phyloP scores from a whole-genome alignment of 92 coral and sea anemone species.

The Meandrina meandrites region DNA sequence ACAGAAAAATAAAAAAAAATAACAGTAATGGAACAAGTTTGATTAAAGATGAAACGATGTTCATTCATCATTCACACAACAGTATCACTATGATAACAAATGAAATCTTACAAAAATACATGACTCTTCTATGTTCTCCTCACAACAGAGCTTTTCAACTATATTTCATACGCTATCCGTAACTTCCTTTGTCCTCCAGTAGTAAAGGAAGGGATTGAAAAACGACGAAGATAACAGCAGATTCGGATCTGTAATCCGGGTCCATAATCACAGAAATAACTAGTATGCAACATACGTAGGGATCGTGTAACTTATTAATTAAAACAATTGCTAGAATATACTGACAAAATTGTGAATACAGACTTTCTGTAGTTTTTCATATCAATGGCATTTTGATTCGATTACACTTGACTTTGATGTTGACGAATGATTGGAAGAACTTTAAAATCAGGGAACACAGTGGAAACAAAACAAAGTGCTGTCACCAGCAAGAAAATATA shows the following conservation, averaged over 20 bases:
- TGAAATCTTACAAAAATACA: too few relatives aligned
- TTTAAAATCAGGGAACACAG: background rate
- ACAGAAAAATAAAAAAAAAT: too few relatives aligned
- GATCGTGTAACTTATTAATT: background rate
- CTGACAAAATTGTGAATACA: background rate
- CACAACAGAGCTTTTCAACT: background rate
- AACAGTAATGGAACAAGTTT: too few relatives aligned
- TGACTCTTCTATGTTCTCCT: background rate
- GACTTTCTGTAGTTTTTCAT: background rate
- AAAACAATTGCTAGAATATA: background rate
- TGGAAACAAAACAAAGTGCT: background rate
- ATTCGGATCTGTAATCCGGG: too few relatives aligned
- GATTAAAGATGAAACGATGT: too few relatives aligned
- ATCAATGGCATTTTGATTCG: background rate
- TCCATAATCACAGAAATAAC: background rate
- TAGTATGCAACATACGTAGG: background rate
- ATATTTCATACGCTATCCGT: background rate
- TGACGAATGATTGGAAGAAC: background rate
- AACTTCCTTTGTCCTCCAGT: conserved; percentile 3
- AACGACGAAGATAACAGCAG: background rate
- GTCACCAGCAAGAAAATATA: background rate
- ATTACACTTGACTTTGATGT: background rate
- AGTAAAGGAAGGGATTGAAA: conserved; percentile 10
- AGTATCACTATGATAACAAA: too few relatives aligned
- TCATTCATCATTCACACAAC: too few relatives aligned